Conservation (phyloP, 2,797 vertebrate genomes). For the Arnoldichthys spilopterus region DNA sequence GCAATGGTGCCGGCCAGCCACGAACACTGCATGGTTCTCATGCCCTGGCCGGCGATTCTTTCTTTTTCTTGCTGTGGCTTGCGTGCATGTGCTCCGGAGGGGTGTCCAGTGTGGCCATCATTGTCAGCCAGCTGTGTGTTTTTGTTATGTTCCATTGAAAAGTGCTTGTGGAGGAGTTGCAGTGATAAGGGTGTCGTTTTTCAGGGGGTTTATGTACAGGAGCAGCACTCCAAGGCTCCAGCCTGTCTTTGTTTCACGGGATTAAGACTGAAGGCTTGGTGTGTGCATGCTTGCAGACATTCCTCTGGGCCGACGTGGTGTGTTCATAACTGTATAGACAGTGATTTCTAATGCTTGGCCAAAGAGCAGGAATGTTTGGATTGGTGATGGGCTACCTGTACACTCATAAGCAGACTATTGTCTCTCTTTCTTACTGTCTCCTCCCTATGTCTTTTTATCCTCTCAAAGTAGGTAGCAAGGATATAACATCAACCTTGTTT, state of each 20-base stretch:
- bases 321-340: slow-evolving; percentile 15
- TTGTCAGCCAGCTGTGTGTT: slow-evolving; percentile 25
- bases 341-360: slow-evolving; percentile 23
- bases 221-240: slow-evolving; percentile 11
- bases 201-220: slow-evolving; percentile 6
- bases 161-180: slow-evolving; percentile 11
- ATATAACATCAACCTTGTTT: not conserved
- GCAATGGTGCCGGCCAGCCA: slow-evolving; percentile 31
- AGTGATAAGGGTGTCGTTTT: not conserved
- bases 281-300: slow-evolving; percentile 24
- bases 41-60: slow-evolving; percentile 12
- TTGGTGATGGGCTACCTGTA: slow-evolving; percentile 37
- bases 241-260: slow-evolving; percentile 27
- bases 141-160: slow-evolving; percentile 10
- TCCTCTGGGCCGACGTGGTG: slow-evolving; percentile 14
- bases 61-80: slow-evolving; percentile 17
- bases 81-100: slow-evolving; percentile 1
- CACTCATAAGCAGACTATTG: slow-evolving; percentile 5
- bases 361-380: slow-evolving; percentile 36
- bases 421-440: not conserved
- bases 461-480: not conserved
- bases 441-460: not conserved
- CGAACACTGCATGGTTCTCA: slow-evolving; percentile 5
- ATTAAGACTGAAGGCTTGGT: slow-evolving; percentile 4
- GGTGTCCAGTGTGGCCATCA: slow-evolving; percentile 5